Conservation (phyloP, 2,113 vertebrate species). For the Proteles cristata region DNA sequence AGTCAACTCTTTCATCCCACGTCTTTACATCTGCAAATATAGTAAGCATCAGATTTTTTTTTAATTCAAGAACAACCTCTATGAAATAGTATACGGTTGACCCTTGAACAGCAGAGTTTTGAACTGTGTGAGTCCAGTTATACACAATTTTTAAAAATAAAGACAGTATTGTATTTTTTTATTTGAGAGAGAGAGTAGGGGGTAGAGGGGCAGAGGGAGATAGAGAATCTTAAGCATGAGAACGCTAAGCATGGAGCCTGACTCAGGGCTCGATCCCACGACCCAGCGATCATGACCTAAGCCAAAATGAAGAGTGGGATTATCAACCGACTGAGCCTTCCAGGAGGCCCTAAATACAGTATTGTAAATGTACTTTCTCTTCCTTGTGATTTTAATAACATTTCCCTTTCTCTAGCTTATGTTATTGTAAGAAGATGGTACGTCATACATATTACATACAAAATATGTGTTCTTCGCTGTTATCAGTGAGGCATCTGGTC, state of each 20-base stretch:
- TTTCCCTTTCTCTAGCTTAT: neutral
- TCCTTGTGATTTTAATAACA: neutral
- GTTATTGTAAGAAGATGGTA: neutral
- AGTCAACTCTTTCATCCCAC: neutral
- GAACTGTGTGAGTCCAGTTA: neutral
- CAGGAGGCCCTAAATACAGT: neutral
- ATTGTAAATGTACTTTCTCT: neutral
- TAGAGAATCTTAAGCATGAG: too few relatives aligned
- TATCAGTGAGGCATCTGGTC: neutral
- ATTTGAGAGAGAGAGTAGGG: too few relatives aligned
- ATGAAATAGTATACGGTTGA: neutral
- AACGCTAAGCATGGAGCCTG: too few relatives aligned
- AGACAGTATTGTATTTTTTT: neutral
- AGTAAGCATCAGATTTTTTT: neutral
- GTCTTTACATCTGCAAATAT: neutral
- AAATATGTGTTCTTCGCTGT: neutral
- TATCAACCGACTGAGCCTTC: too few relatives aligned
- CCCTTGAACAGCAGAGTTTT: neutral
- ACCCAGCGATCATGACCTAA: too few relatives aligned
- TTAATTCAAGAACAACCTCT: neutral
- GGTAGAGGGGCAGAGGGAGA: too few relatives aligned
- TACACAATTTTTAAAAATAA: neutral
- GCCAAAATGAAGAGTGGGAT: too few relatives aligned
- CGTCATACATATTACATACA: neutral
- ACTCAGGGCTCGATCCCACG: too few relatives aligned